phyloP scores from a whole-genome alignment of 2,888 invertebrate genomes.

The Tricholauxania praeusta region DNA sequence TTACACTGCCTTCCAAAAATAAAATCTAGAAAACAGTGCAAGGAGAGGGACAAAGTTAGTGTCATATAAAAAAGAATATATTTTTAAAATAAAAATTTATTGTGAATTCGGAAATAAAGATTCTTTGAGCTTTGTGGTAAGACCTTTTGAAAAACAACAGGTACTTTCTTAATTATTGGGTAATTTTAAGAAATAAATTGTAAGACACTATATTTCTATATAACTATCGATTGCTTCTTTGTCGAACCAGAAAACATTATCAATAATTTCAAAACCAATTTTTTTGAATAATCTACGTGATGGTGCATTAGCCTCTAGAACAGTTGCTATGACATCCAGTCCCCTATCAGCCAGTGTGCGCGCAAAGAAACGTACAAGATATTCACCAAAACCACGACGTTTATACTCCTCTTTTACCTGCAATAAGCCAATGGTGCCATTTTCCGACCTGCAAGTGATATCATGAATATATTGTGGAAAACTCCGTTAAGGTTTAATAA shows the following conservation, averaged over 20 bases:
- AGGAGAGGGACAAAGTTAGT: too few species aligned
- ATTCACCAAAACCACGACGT: constrained; percentile 44
- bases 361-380: constrained; percentile 41
- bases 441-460: constrained; percentile 30
- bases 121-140: too few species aligned
- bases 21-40: too few species aligned
- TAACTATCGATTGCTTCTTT: neutral
- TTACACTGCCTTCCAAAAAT: too few species aligned
- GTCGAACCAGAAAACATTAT: constrained; percentile 41
- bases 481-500: neutral
- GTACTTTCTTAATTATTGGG: too few species aligned
- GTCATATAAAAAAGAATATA: too few species aligned
- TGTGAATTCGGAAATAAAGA: too few species aligned
- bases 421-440: constrained; percentile 44
- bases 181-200: too few species aligned
- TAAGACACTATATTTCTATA: too few species aligned
- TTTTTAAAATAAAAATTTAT: too few species aligned
- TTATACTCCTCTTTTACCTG: constrained; percentile 43
- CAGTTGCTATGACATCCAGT: constrained; percentile 43
- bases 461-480: too few species aligned
- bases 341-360: constrained; percentile 39
- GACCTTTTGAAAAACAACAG: too few species aligned
- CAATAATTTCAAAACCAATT: constrained; percentile 45
- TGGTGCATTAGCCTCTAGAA: constrained; percentile 43
- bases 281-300: constrained; percentile 47